Conservation (phyloP, 2,113 vertebrate genomes). For the Eleginops maclovinus region DNA sequence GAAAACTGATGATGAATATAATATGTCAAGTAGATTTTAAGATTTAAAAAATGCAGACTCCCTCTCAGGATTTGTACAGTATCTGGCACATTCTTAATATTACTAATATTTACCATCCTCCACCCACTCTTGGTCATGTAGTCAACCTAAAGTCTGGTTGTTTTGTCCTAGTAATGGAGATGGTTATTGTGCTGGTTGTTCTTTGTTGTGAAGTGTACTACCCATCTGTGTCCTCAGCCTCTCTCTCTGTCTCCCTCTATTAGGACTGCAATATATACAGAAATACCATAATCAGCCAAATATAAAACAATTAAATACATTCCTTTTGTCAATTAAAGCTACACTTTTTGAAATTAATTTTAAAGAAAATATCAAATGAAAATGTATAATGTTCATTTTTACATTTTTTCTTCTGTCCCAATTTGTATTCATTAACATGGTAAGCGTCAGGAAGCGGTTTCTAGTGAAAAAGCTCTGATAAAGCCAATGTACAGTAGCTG, state of each 20-base stretch:
- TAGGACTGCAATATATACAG: conserved; percentile 44
- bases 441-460: too few species aligned
- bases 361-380: too few species aligned
- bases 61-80: conserved; percentile 87
- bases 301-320: too few species aligned
- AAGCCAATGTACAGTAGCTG: too few species aligned
- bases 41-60: conserved; percentile 40
- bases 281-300: background rate
- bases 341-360: too few species aligned
- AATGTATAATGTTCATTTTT: too few species aligned
- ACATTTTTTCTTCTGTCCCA: too few species aligned
- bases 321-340: background rate
- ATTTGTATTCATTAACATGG: too few species aligned
- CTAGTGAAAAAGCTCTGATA: too few species aligned
- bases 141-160: conserved; percentile 60
- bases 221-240: conserved; percentile 51
- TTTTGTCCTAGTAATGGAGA: conserved; percentile 63
- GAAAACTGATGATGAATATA: background rate
- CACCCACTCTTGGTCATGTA: conserved; percentile 28
- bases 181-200: conserved; percentile 73
- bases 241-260: conserved; percentile 33
- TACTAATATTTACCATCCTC: conserved; percentile 74
- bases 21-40: conserved; percentile 11
- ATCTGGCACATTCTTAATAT: conserved; percentile 83
- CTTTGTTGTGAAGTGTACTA: conserved; percentile 74